Base-by-base conservation (phyloP, 2,113 vertebrate genomes). In the Otis tarda region DNA sequence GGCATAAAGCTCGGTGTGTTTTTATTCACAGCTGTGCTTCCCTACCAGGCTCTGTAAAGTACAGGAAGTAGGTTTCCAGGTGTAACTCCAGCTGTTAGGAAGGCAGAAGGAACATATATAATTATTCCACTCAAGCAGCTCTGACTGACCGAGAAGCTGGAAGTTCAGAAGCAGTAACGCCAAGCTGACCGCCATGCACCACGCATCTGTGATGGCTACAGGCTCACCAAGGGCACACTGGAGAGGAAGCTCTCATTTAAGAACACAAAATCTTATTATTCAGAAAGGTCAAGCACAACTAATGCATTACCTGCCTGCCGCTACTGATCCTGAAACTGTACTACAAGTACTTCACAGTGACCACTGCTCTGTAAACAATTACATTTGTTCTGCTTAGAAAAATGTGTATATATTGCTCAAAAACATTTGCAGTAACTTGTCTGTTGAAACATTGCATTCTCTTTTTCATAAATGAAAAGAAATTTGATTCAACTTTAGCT, bases 181-280 rank as follows among this genome's bases (percentile, higher is more conserved):
- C 43, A 24, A 0, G 0, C 37, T 78, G 83, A 25, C 59, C 6
- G 0, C 43, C 1, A 1, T 23, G 47, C 31, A 50, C 8, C 55
- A 25, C 2, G 1, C 0, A 0, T 22, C 53, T 33, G 19, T 14
- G 9, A n/a, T 47, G 35, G 59, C 53, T 30, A 8, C 28, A 75
- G 27, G 9, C 45, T 89, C 57, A 41, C 50, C 43, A 60, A 68
- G 70, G 75, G 12, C 30, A 1, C 79, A 47, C 24, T 35, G 52
- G 14, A 24, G 86, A 67, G 37, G 19, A 35, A 82, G 41, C 8
- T 74, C 50, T 86, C 56, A 28, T 55, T 61, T 63, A 55, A 57
- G 41, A 91, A 18, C 68, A 85, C 21, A 83, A 91, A 90, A 90
- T 47, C 76, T 71, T 75, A 60, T 50, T 60, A 73, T 55, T 93